Percentiles rank a stretch among this genome's conserved stretches.
These are phyloP conservation scores for Heterotilapia buettikoferi DNA, from an alignment of 2,113 vertebrate species.

Conservation along the genomic window DNA sequence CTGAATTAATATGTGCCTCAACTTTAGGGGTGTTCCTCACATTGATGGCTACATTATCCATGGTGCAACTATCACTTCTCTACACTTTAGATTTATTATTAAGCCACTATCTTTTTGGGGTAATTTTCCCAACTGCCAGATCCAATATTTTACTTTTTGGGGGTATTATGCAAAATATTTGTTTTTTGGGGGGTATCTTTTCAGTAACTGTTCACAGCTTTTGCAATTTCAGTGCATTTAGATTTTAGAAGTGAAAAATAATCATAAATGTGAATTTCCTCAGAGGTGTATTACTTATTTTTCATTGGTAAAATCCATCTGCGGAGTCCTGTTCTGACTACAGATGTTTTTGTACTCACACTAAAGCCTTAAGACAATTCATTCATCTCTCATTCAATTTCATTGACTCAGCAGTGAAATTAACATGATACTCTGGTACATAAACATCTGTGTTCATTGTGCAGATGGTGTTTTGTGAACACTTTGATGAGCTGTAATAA, in stretches of 20 bases:
- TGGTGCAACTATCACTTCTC: not conserved
- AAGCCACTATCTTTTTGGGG: not conserved
- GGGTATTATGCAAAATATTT: not conserved
- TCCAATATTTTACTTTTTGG: not conserved
- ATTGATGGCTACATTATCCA: not conserved
- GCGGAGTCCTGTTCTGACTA: not conserved
- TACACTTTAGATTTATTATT: not conserved
- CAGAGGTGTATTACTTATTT: not conserved
- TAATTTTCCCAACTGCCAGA: constrained; percentile 11
- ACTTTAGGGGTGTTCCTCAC: not conserved
- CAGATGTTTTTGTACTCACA: not conserved
- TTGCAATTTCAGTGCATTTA: not conserved
- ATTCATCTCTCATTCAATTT: not conserved
- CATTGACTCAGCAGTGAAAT: constrained; percentile 11
- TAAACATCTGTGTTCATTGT: not conserved
- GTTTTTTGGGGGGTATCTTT: not conserved
- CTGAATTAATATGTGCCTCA: not conserved
- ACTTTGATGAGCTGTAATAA: not conserved
- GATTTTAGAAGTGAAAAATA: not conserved
- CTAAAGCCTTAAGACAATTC: not conserved
- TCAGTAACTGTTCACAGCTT: not conserved
- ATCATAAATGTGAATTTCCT: not conserved
- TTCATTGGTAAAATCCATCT: not conserved
- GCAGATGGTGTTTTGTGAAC: not conserved
- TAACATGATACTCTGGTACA: not conserved